Conservation (phyloP, 2,113 vertebrate species). For the Aphelocoma coerulescens region DNA sequence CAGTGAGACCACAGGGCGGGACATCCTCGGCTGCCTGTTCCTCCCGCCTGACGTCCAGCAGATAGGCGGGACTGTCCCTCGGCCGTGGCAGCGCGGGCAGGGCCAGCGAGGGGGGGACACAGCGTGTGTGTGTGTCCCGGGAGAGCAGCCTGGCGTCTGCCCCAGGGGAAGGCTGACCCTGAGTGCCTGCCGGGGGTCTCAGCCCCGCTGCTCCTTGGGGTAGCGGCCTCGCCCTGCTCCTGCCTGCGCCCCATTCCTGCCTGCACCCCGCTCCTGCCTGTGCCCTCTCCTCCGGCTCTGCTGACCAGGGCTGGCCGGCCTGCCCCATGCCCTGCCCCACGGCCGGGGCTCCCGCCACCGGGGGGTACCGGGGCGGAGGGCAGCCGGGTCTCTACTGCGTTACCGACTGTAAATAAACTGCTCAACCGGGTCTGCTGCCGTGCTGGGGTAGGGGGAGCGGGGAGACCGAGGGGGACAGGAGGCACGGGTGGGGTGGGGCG, state of each 20-base stretch:
- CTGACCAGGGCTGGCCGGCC: neutral
- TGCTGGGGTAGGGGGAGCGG: neutral
- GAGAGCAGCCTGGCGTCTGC: neutral
- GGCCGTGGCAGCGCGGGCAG: neutral
- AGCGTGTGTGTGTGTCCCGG: neutral
- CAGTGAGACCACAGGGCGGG: neutral
- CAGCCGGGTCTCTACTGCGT: neutral
- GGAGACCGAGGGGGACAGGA: neutral
- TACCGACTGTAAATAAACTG: slow-evolving; percentile 25
- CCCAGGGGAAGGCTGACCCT: neutral
- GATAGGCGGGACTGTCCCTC: neutral
- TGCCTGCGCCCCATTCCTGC: neutral
- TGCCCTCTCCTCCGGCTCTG: neutral
- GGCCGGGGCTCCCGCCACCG: neutral
- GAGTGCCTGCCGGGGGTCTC: neutral
- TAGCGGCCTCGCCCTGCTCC: neutral
- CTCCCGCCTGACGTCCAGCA: neutral
- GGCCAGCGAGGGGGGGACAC: neutral
- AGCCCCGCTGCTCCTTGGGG: neutral
- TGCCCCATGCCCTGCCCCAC: neutral
- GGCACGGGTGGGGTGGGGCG: too few species aligned
- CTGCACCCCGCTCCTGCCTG: neutral
- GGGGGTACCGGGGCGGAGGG: too few species aligned
- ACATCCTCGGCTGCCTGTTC: neutral
- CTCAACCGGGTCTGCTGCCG: neutral